phyloP scores from a whole-genome alignment of 1,140 invertebrate genomes.

The Plectrocnemia conspersa region DNA sequence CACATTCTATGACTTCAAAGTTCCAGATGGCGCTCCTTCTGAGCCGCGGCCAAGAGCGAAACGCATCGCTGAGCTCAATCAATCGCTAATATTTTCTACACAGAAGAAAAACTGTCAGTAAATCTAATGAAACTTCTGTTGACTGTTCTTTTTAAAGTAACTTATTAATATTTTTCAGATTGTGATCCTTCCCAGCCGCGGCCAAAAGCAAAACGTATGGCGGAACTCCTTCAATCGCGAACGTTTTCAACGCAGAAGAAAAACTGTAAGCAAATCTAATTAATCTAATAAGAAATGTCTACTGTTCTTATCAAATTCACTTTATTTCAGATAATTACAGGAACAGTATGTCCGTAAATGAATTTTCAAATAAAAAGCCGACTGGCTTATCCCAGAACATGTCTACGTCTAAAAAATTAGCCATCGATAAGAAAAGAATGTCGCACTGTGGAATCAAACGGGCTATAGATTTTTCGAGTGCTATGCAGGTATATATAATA shows the following conservation, averaged over 20 bases:
- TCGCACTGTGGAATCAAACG: not conserved
- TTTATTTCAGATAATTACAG: slow-evolving; percentile 3
- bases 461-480: not conserved
- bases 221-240: not conserved
- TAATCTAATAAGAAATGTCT: not conserved
- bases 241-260: slow-evolving; percentile 7
- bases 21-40: too few species aligned
- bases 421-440: slow-evolving; percentile 7
- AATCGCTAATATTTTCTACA: not conserved
- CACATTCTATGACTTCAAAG: too few species aligned
- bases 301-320: not conserved
- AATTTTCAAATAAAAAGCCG: slow-evolving; percentile 9
- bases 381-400: slow-evolving; percentile 9
- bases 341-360: not conserved
- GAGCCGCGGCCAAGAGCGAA: slow-evolving; percentile 6
- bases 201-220: slow-evolving; percentile 3
- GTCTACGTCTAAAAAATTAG: slow-evolving; percentile 16
- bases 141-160: not conserved
- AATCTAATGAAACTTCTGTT: not conserved
- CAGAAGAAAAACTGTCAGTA: slow-evolving; percentile 7
- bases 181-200: too few species aligned
- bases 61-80: not conserved
- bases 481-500: slow-evolving; percentile 2
- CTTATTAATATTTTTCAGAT: too few species aligned
- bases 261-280: not conserved